A percentile compares a stretch with the other conserved stretches of the same genome.
These are phyloP conservation scores for Tinamus guttatus DNA, from an alignment of 2,113 vertebrate species.

Conservation along the genomic window DNA sequence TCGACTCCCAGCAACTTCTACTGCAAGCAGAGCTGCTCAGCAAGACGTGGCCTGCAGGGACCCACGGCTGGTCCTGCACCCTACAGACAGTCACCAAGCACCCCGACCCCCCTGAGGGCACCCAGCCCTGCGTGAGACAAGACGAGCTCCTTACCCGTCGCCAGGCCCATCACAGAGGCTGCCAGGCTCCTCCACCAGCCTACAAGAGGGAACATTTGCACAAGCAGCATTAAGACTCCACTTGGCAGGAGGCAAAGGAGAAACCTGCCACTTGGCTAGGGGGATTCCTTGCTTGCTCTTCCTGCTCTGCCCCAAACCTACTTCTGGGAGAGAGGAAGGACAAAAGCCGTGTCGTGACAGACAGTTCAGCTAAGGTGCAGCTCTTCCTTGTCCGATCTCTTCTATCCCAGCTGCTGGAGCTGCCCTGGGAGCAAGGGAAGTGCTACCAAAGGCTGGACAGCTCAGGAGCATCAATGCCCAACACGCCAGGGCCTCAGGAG, in stretches of 20 bases:
- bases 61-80: not conserved
- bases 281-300: accelerated
- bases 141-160: not conserved
- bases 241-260: not conserved
- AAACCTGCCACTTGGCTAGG: not conserved
- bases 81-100: not conserved
- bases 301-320: not conserved
- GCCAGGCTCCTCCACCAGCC: constrained; percentile 14
- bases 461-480: not conserved
- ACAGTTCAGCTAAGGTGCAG: accelerated
- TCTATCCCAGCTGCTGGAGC: accelerated
- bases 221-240: not conserved
- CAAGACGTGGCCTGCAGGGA: not conserved
- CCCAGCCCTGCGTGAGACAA: not conserved
- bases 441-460: not conserved
- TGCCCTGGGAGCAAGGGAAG: not conserved
- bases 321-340: not conserved
- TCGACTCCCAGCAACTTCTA: not conserved
- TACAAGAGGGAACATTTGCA: not conserved
- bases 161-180: not conserved
- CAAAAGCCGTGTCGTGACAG: not conserved
- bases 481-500: accelerated
- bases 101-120: accelerated
- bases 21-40: not conserved
- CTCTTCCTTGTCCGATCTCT: not conserved